A percentile compares a stretch with the other conserved stretches of the same genome.
Evolutionary conservation across 2,888 invertebrate genomes (phyloP).

Genomic region (Limnephilus lunatus): DNA sequence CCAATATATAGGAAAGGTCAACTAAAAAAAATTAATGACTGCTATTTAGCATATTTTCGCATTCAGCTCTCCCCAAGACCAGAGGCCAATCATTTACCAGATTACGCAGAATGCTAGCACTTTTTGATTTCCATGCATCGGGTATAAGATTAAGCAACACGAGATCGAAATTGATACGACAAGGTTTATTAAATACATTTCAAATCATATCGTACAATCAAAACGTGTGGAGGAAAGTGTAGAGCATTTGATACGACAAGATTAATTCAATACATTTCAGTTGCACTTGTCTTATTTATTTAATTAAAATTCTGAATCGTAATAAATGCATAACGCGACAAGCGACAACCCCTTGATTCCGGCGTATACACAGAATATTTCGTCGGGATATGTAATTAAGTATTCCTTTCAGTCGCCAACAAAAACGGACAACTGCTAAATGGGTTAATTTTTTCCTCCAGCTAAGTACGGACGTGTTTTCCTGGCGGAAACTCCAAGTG

Average conservation of each 20-base stretch:
- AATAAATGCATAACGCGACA: conserved; percentile 6
- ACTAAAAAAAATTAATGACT: no score
- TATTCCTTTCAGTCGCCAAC: conserved; percentile 49
- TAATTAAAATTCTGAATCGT: background rate
- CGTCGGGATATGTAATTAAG: conserved; percentile 44
- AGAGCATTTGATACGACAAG: background rate
- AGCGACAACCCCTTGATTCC: background rate
- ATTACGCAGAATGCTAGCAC: no score
- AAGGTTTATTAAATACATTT: no score
- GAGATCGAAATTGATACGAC: no score
- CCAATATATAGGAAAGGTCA: no score
- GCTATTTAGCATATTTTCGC: no score
- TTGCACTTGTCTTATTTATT: background rate
- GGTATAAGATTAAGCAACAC: no score
- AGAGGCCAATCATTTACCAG: no score
- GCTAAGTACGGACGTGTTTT: conserved; percentile 55
- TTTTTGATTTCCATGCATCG: no score
- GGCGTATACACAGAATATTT: background rate
- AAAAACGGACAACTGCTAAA: conserved; percentile 60
- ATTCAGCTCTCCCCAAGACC: no score
- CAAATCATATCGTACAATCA: background rate
- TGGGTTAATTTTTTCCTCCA: conserved; percentile 63
- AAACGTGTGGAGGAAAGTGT: background rate
- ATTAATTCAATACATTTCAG: background rate
- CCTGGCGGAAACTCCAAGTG: conserved; percentile 34